Conservation (phyloP, 2,797 vertebrate genomes). For the Masticophis lateralis region DNA sequence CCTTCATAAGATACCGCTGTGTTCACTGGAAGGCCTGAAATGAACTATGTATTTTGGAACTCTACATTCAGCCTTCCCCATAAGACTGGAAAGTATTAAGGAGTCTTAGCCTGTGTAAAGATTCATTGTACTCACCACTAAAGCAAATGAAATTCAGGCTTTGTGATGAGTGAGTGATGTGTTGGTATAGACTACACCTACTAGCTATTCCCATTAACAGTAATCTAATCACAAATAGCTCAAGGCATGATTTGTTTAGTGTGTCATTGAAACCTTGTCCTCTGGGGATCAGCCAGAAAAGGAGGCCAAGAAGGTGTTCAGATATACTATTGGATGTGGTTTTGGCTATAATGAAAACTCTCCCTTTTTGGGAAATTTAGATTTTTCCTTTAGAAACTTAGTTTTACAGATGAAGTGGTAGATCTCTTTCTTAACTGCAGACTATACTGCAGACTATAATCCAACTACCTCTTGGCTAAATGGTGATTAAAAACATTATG, state of each 20-base stretch:
- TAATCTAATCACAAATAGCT: neutral
- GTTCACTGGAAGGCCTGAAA: neutral
- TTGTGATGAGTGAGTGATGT: neutral
- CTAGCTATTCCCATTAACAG: neutral
- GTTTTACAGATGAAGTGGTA: neutral
- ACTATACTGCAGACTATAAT: neutral
- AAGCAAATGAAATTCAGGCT: neutral
- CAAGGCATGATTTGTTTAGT: neutral
- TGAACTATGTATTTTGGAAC: neutral
- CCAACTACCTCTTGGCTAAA: neutral
- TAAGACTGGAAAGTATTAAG: neutral
- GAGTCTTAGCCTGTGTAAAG: neutral
- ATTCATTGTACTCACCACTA: neutral
- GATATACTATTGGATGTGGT: neutral
- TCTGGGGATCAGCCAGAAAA: neutral
- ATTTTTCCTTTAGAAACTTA: neutral
- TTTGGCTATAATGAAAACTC: neutral
- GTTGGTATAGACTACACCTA: neutral
- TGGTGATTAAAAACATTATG: too few species aligned
- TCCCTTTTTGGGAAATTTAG: neutral
- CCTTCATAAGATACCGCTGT: neutral
- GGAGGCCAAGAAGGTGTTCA: neutral
- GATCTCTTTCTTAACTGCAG: neutral
- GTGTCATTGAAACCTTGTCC: neutral
- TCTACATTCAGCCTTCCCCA: neutral